Percentiles rank a stretch among this genome's conserved stretches.
Evolutionary conservation across 2,113 vertebrate genomes (phyloP).

Genomic region (Otus sunia): DNA sequence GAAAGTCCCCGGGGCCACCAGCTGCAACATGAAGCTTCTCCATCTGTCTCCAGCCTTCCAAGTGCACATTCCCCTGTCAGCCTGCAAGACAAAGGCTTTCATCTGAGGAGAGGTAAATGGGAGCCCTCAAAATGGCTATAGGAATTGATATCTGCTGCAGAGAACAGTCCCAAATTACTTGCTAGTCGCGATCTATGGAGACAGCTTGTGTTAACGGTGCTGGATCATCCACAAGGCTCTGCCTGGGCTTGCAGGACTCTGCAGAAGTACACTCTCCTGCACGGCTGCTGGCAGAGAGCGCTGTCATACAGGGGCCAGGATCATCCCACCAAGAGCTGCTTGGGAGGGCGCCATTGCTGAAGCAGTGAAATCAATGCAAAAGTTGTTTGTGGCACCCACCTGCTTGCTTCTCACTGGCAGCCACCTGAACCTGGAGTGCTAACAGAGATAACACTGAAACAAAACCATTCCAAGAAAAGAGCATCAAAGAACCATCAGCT

Average conservation of each 20-base stretch:
- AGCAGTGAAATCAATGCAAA: not conserved
- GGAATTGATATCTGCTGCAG: accelerated
- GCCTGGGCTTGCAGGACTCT: not conserved
- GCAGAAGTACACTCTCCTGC: not conserved
- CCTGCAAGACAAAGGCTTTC: not conserved
- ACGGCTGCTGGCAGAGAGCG: accelerated
- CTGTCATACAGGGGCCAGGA: not conserved
- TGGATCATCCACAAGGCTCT: not conserved
- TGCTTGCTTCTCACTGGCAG: not conserved
- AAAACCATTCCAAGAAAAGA: not conserved
- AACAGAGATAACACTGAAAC: not conserved
- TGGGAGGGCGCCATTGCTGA: not conserved
- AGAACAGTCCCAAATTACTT: not conserved
- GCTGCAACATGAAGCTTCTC: not conserved
- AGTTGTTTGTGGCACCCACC: not conserved
- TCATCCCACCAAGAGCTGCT: not conserved
- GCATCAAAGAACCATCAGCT: conserved; percentile 6
- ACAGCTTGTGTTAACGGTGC: not conserved
- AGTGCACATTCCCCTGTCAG: not conserved
- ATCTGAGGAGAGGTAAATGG: not conserved
- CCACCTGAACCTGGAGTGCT: not conserved
- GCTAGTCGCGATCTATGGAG: not conserved
- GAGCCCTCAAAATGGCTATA: not conserved
- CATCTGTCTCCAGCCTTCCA: not conserved
- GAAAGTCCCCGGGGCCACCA: not conserved